These are phyloP conservation scores for Heliconius hewitsoni DNA, from an alignment of 1,140 invertebrate genomes.

Conservation along the genomic window DNA sequence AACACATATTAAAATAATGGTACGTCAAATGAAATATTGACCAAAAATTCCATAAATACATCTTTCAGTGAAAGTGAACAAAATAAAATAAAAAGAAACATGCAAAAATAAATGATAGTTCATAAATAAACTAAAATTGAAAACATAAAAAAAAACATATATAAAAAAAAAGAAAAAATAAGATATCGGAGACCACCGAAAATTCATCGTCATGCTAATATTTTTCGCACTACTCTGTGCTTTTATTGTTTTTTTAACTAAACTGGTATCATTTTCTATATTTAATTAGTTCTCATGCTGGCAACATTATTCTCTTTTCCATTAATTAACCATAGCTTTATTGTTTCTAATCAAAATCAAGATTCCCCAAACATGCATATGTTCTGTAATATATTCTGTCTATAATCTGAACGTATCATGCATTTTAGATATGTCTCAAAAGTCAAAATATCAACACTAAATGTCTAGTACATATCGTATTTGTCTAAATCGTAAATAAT, in stretches of 20 bases:
- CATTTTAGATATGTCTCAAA: conserved; percentile 45
- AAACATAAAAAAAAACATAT: conserved; percentile 50
- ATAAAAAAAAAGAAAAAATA: conserved; percentile 52
- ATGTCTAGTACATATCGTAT: conserved; percentile 32
- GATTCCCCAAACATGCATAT: conserved; percentile 67
- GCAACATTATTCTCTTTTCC: conserved; percentile 35
- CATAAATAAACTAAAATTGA: neutral
- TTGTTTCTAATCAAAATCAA: conserved; percentile 46
- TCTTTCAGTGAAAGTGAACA: conserved; percentile 43
- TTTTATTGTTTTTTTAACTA: conserved; percentile 58
- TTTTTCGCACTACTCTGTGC: conserved; percentile 77
- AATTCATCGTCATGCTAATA: conserved; percentile 71
- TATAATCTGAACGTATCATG: conserved; percentile 62
- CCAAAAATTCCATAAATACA: conserved; percentile 21
- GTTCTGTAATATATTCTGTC: conserved; percentile 46
- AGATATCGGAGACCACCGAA: conserved; percentile 58
- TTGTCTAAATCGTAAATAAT: conserved; percentile 34
- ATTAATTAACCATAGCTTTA: conserved; percentile 52
- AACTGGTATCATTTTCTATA: conserved; percentile 50
- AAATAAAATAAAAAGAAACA: conserved; percentile 52
- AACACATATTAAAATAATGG: conserved; percentile 32
- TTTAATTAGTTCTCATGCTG: conserved; percentile 9
- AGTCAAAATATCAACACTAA: conserved; percentile 32
- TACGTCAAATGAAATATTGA: conserved; percentile 8
- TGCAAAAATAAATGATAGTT: conserved; percentile 56